These are phyloP conservation scores for Antheraea yamamai DNA, from an alignment of 2,888 invertebrate genomes.

Conservation along the genomic window DNA sequence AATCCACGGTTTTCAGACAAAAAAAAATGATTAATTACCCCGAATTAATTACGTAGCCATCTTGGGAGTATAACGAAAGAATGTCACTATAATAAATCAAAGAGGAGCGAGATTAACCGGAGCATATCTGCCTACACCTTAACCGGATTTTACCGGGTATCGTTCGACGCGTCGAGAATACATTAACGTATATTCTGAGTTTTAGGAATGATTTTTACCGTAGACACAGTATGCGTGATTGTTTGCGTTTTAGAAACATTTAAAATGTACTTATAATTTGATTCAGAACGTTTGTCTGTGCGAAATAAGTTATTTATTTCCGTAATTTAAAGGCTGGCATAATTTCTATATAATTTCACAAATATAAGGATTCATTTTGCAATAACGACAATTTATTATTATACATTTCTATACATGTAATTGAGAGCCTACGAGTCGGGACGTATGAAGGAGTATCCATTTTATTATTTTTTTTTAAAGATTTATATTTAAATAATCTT, in stretches of 20 bases:
- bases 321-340: background rate
- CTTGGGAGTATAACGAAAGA: slow-evolving; percentile 48
- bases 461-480: no score
- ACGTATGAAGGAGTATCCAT: no score
- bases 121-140: slow-evolving; percentile 70
- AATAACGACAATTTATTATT: no score
- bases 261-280: background rate
- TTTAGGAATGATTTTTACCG: slow-evolving; percentile 46
- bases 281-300: background rate
- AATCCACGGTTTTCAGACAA: slow-evolving; percentile 13
- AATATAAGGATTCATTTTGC: no score
- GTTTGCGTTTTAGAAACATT: background rate
- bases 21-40: slow-evolving; percentile 35
- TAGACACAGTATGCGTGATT: background rate
- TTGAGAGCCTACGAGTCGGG: no score
- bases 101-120: slow-evolving; percentile 68
- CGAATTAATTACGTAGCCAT: slow-evolving; percentile 40
- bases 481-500: no score
- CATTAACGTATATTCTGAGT: slow-evolving; percentile 57
- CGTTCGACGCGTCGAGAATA: slow-evolving; percentile 73
- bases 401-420: no score
- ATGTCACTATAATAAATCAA: slow-evolving; percentile 69
- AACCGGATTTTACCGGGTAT: slow-evolving; percentile 73
- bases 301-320: background rate
- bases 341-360: background rate